These are phyloP conservation scores for Amiota communis DNA, from an alignment of 2,888 invertebrate species.

Conservation along the genomic window DNA sequence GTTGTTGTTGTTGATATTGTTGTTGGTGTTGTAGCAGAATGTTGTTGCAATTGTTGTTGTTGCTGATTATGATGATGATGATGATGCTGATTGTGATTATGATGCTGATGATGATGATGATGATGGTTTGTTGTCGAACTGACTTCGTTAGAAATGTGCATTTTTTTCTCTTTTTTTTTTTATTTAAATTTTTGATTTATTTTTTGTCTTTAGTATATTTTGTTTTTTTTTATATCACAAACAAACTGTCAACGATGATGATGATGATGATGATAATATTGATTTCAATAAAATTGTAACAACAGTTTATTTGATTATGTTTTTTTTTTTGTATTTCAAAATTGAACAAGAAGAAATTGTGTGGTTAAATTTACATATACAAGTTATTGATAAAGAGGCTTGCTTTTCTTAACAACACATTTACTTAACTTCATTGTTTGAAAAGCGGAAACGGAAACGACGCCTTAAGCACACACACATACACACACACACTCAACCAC, in stretches of 20 bases:
- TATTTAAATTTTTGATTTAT: constrained; percentile 21
- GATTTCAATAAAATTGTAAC: neutral
- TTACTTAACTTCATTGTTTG: constrained; percentile 26
- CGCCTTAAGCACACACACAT: constrained; percentile 27
- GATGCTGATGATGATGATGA: constrained; percentile 69
- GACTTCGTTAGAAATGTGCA: constrained; percentile 88
- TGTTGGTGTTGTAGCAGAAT: constrained; percentile 31
- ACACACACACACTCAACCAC: neutral
- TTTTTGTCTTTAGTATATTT: neutral
- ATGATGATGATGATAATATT: no score
- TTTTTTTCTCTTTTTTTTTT: constrained; percentile 64
- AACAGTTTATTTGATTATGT: neutral
- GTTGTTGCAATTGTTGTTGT: constrained; percentile 41
- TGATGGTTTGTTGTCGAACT: constrained; percentile 79
- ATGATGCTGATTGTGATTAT: constrained; percentile 51
- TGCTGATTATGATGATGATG: constrained; percentile 45
- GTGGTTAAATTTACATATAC: neutral
- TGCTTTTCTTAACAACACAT: no score
- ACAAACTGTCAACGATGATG: neutral
- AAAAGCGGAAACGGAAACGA: constrained; percentile 39
- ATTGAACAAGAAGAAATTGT: neutral
- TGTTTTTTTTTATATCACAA: constrained; percentile 18
- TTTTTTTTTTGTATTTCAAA: no score
- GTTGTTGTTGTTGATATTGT: constrained; percentile 51
- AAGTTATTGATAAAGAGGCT: neutral